Conservation (phyloP, 2,797 vertebrate genomes). For the Melanitta fusca region DNA sequence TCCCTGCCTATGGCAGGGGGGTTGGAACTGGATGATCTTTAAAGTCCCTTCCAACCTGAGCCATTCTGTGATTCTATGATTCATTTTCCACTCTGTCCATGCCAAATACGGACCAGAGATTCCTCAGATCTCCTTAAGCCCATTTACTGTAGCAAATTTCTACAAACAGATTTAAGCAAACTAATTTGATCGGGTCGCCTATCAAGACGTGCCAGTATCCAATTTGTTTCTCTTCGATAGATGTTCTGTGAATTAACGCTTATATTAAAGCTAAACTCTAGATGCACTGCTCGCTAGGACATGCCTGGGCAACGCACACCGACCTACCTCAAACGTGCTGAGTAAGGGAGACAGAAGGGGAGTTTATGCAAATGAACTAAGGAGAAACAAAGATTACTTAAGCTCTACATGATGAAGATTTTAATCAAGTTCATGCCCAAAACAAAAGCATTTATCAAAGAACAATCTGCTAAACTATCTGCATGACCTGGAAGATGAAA, state of each 20-base stretch:
- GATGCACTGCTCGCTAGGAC: neutral
- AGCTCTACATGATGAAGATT: neutral
- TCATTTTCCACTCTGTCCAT: neutral
- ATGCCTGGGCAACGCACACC: neutral
- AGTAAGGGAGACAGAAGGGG: slow-evolving; percentile 1
- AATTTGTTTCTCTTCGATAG: neutral
- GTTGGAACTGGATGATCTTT: too few relatives aligned
- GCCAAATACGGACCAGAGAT: neutral
- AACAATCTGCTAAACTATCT: neutral
- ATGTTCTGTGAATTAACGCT: neutral
- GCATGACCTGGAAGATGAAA: neutral
- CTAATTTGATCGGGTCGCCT: neutral
- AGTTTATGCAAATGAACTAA: neutral
- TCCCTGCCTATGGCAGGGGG: too few relatives aligned
- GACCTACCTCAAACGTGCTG: neutral
- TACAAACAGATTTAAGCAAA: neutral
- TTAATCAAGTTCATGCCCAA: neutral
- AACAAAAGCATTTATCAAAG: neutral
- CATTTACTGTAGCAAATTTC: neutral
- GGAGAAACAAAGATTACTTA: neutral
- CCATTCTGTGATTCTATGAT: too few relatives aligned
- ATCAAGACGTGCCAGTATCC: neutral
- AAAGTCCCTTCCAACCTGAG: too few relatives aligned
- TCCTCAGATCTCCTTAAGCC: neutral
- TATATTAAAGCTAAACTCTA: neutral